A percentile compares a stretch with the other conserved stretches of the same genome.
These are phyloP conservation scores for Neolamprologus longior DNA, from an alignment of 2,113 vertebrate genomes.

Conservation along the genomic window DNA sequence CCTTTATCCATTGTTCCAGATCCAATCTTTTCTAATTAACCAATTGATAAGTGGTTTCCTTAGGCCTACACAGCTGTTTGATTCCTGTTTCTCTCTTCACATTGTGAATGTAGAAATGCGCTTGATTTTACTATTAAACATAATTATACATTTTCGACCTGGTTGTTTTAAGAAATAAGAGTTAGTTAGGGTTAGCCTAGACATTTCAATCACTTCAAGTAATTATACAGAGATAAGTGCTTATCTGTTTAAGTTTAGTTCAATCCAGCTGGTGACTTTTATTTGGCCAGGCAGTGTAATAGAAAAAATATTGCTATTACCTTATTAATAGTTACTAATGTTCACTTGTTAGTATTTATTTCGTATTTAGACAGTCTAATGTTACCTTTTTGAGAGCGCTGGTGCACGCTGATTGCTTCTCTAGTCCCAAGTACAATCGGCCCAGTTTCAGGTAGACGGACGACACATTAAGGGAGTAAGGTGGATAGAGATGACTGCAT, in stretches of 20 bases:
- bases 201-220: not conserved
- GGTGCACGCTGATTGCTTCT: slow-evolving; percentile 66
- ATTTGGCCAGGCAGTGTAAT: not conserved
- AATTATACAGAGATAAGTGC: not conserved
- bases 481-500: slow-evolving; percentile 83
- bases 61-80: not conserved
- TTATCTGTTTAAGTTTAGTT: not conserved
- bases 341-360: not conserved
- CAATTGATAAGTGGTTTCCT: not conserved
- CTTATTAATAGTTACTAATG: not conserved
- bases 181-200: not conserved
- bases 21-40: not conserved
- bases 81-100: not conserved
- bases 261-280: not conserved
- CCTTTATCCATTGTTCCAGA: not conserved
- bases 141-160: rapidly evolving
- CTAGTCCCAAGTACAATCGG: slow-evolving; percentile 78
- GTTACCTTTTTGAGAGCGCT: slow-evolving; percentile 82
- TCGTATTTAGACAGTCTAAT: not conserved
- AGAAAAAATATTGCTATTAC: not conserved
- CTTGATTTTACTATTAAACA: not conserved
- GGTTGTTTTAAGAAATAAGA: not conserved
- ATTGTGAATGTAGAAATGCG: not conserved
- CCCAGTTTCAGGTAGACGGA: slow-evolving; percentile 95
- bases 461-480: slow-evolving; percentile 90